Percentiles rank a stretch among this genome's conserved stretches.
Conservation (phyloP, 1,140 invertebrate genomes). For the Lordiphosa mommai region DNA sequence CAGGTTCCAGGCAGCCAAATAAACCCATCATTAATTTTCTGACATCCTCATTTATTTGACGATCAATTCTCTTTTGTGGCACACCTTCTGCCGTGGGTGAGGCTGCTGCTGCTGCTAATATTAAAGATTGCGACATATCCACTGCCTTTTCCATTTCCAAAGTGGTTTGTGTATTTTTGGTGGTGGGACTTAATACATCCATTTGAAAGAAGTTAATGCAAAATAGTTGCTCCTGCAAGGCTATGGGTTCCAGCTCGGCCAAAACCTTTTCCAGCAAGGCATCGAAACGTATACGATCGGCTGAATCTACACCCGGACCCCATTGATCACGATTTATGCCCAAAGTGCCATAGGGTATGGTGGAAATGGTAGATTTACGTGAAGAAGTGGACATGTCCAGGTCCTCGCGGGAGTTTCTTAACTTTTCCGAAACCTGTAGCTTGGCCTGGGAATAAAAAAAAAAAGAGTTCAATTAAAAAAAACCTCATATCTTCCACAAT, state of each 20-base stretch:
- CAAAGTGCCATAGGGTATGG: conserved; percentile 72
- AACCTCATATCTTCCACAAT: too few relatives aligned
- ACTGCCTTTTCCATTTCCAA: conserved; percentile 77
- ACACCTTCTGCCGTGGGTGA: conserved; percentile 53
- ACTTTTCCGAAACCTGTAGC: conserved; percentile 70
- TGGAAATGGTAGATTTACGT: conserved; percentile 56
- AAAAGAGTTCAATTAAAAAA: background rate
- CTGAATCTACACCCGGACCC: conserved; percentile 66
- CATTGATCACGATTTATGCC: conserved; percentile 76
- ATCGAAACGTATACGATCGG: conserved; percentile 79
- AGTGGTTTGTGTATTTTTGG: conserved; percentile 82
- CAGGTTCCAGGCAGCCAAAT: conserved; percentile 91
- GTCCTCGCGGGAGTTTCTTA: conserved; percentile 70
- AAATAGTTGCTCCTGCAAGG: conserved; percentile 97
- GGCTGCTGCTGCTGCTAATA: conserved; percentile 3
- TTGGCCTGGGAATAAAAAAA: conserved; percentile 80
- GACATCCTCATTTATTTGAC: conserved; percentile 88
- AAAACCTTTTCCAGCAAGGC: conserved; percentile 82
- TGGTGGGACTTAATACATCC: conserved; percentile 82
- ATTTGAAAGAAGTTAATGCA: conserved; percentile 96
- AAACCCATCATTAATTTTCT: conserved; percentile 92
- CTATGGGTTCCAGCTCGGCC: conserved; percentile 93
- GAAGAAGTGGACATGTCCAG: conserved; percentile 69
- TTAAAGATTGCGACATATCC: conserved; percentile 61
- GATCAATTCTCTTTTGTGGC: conserved; percentile 84